Conservation (phyloP, 2,113 vertebrate genomes). For the Perccottus glenii region DNA sequence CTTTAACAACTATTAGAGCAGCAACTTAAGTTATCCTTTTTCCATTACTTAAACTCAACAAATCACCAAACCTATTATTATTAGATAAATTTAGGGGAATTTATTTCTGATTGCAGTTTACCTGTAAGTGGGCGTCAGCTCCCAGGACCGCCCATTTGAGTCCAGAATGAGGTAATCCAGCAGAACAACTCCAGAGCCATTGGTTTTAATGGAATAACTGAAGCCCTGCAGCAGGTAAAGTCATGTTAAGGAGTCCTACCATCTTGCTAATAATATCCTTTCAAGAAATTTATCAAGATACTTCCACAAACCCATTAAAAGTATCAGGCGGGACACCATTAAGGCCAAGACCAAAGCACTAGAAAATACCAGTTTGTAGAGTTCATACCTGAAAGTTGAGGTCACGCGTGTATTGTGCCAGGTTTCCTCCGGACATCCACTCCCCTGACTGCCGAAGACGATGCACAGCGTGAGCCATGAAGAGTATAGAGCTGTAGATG, state of each 20-base stretch:
- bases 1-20: too few species aligned
- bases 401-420: conserved; percentile 71
- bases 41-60: too few species aligned
- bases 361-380: background rate
- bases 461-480: conserved; percentile 82
- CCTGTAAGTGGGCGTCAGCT: conserved; percentile 74
- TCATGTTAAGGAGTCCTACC: background rate
- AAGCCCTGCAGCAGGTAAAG: conserved; percentile 66
- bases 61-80: too few species aligned
- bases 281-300: too few species aligned
- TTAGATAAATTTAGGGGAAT: too few species aligned
- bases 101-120: conserved; percentile 2
- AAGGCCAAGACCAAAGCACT: background rate
- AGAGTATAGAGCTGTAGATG: conserved; percentile 86
- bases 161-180: conserved; percentile 79
- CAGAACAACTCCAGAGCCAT: conserved; percentile 60
- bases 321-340: background rate
- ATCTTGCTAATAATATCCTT: too few species aligned
- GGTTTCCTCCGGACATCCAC: conserved; percentile 81
- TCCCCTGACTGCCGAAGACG: conserved; percentile 41
- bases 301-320: too few species aligned
- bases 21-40: too few species aligned
- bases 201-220: conserved; percentile 74
- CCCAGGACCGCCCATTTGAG: conserved; percentile 76
- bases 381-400: conserved; percentile 63